A percentile compares a stretch with the other conserved stretches of the same genome.
Conservation (phyloP, 2,797 vertebrate genomes). For the Sebastes matsubarae region DNA sequence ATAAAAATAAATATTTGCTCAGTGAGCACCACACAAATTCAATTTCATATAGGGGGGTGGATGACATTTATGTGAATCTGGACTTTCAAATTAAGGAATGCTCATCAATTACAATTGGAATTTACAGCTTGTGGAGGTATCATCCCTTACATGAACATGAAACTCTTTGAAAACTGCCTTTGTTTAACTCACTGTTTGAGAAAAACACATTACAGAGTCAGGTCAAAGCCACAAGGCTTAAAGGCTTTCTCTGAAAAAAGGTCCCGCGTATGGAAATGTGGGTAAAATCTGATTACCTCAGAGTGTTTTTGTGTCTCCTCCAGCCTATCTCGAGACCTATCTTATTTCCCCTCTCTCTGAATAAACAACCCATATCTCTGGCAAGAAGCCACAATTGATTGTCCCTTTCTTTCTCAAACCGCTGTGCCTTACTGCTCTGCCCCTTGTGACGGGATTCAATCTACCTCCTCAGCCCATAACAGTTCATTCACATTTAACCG, state of each 20-base stretch:
- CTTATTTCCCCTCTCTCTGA: slow-evolving; percentile 59
- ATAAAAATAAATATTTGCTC: background rate
- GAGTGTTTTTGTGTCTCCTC: slow-evolving; percentile 48
- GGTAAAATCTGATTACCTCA: slow-evolving; percentile 51
- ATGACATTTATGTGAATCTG: background rate
- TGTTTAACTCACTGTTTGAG: background rate
- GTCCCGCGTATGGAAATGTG: slow-evolving; percentile 27
- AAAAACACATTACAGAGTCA: slow-evolving; percentile 10
- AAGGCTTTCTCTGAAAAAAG: slow-evolving; percentile 11
- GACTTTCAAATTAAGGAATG: background rate
- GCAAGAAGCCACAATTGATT: slow-evolving; percentile 74
- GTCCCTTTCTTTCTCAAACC: slow-evolving; percentile 66
- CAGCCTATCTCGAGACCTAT: slow-evolving; percentile 43
- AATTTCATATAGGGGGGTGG: background rate
- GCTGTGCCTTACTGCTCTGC: slow-evolving; percentile 32
- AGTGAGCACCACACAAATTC: background rate
- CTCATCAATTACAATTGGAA: background rate
- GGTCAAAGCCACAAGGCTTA: slow-evolving; percentile 10
- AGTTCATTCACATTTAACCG: slow-evolving; percentile 65
- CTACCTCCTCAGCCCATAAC: slow-evolving; percentile 28
- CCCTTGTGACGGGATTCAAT: slow-evolving; percentile 52
- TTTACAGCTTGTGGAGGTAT: background rate
- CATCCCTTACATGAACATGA: background rate
- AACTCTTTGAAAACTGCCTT: background rate
- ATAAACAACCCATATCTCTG: slow-evolving; percentile 68